Base-by-base conservation (phyloP, 1,140 invertebrate genomes). In the Elymnias hypermnestra region DNA sequence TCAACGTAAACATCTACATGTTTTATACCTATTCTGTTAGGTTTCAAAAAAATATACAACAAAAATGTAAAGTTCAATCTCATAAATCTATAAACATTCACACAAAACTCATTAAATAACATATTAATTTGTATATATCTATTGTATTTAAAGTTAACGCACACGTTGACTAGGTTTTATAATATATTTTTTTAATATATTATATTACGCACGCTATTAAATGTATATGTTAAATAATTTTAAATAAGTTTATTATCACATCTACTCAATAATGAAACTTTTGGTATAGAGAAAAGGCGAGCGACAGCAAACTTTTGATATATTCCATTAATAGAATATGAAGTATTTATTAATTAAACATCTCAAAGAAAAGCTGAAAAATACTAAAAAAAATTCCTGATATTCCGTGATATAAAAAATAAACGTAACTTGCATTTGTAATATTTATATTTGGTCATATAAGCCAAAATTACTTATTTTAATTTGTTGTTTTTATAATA, bases 181-280 rank as follows among this genome's bases (percentile, higher is more conserved):
- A 50, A 54, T 52, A 57, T 61, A 49, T 46, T 60, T n/a, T n/a
- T n/a, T n/a, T n/a, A n/a, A n/a, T n/a, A n/a, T 54, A 57, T 63
- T 66, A 67, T 70, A 62, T 59, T 63, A 64, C 57, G 51, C 59
- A 57, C 59, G 57, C 54, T 56, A 57, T 66, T 64, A 67, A 37
- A 60, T 58, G 53, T 57, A 63, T 72, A 70, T 71, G 52, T 68
- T 64, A 62, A 57, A 72, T 70, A 77, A 76, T 57, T 72, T 75
- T 78, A 62, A 69, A 68, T 78, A 78, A 67, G 55, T 66, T 69
- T 63, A 71, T 73, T 72, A 76, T 73, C 69, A 72, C 75, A 78
- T 72, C 71, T 79, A 81, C 68, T 60, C 60, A 69, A 67, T 69
- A 69, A 68, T 69, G 70, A 78, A 78, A 67, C 72, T 74, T 52